Percentiles rank a stretch among this genome's conserved stretches.
Evolutionary conservation across 2,888 invertebrate species (phyloP).

Genomic region (Cheilosia soror): DNA sequence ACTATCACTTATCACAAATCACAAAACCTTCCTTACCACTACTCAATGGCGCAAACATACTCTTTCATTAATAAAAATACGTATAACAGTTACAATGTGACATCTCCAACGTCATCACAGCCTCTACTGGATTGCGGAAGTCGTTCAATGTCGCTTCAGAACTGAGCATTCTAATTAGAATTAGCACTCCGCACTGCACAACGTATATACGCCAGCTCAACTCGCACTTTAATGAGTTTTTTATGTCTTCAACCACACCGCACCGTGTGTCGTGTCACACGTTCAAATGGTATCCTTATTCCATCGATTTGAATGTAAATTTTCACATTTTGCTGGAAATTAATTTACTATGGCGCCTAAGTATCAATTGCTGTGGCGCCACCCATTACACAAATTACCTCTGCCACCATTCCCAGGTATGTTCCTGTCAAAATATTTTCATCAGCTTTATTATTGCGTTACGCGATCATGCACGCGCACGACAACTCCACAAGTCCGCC

Average conservation of each 20-base stretch:
- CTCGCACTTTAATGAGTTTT: not conserved
- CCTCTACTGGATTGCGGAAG: slow-evolving; percentile 29
- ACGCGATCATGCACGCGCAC: slow-evolving; percentile 1
- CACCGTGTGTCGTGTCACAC: not conserved
- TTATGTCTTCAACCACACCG: not conserved
- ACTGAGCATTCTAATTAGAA: not conserved
- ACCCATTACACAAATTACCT: slow-evolving; percentile 59
- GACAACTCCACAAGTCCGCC: slow-evolving; percentile 28
- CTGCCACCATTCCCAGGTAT: slow-evolving; percentile 52
- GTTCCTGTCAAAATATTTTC: slow-evolving; percentile 73
- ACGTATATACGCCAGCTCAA: too few species aligned
- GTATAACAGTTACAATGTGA: not conserved
- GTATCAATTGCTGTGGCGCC: slow-evolving; percentile 69
- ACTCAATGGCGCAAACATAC: too few species aligned
- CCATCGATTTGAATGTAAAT: slow-evolving; percentile 48
- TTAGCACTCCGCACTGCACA: not conserved
- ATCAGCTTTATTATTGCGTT: slow-evolving; percentile 57
- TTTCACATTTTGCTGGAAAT: slow-evolving; percentile 56
- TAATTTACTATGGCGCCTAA: slow-evolving; percentile 68
- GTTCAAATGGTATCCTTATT: slow-evolving; percentile 5
- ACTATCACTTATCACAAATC: too few species aligned
- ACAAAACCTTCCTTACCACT: too few species aligned
- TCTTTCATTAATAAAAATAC: too few species aligned
- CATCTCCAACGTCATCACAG: not conserved
- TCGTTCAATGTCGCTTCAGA: not conserved